Conservation (phyloP, 1,140 invertebrate genomes). For the Drosophila albomicans region DNA sequence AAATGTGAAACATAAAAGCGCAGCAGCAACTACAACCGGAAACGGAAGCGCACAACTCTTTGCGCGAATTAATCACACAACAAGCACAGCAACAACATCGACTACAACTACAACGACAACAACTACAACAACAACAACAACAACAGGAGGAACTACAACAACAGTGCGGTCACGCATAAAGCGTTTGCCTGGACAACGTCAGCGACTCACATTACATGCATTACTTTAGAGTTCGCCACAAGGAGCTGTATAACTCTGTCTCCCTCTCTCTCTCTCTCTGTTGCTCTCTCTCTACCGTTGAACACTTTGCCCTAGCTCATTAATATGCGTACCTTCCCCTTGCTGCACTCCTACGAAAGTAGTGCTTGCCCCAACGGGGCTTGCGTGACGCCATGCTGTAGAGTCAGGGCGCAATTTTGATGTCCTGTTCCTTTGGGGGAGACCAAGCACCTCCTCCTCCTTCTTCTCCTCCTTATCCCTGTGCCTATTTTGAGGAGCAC, state of each 20-base stretch:
- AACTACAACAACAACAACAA: slow-evolving; percentile 12
- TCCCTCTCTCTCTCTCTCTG: background rate
- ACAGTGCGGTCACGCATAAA: slow-evolving; percentile 48
- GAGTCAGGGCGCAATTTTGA: slow-evolving; percentile 37
- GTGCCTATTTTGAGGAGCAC: slow-evolving; percentile 45
- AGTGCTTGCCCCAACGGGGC: slow-evolving; percentile 58
- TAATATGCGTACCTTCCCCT: slow-evolving; percentile 22
- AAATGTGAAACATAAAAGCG: slow-evolving; percentile 80
- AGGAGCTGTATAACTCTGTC: background rate
- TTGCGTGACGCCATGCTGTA: slow-evolving; percentile 60
- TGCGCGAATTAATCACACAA: slow-evolving; percentile 82
- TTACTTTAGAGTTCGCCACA: slow-evolving; percentile 17
- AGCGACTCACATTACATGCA: slow-evolving; percentile 19
- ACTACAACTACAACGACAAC: slow-evolving; percentile 26
- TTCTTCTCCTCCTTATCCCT: slow-evolving; percentile 10
- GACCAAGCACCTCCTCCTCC: background rate
- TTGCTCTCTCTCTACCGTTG: background rate
- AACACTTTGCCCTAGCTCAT: slow-evolving; percentile 3
- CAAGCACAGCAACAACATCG: slow-evolving; percentile 57
- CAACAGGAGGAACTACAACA: slow-evolving; percentile 19
- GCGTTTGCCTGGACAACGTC: slow-evolving; percentile 25
- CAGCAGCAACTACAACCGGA: slow-evolving; percentile 70
- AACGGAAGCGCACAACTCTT: slow-evolving; percentile 81
- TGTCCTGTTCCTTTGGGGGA: slow-evolving; percentile 23
- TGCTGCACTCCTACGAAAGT: slow-evolving; percentile 18